These are phyloP conservation scores for Epinotia demarniana DNA, from an alignment of 2,888 invertebrate genomes.

Conservation along the genomic window DNA sequence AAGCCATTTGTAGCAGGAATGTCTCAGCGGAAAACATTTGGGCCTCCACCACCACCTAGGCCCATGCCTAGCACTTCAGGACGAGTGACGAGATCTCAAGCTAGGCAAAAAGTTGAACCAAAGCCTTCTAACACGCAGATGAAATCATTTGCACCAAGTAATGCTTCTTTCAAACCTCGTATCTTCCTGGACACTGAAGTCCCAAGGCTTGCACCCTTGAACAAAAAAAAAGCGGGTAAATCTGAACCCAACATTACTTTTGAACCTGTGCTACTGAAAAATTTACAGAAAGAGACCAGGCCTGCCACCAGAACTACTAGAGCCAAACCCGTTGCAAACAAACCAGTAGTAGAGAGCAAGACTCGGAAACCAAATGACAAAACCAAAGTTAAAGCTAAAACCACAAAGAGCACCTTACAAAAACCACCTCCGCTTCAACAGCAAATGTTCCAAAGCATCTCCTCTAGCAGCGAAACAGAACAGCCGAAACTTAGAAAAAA, in stretches of 20 bases:
- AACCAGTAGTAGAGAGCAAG: slow-evolving; percentile 34
- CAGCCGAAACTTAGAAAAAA: slow-evolving; percentile 39
- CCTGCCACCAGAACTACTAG: slow-evolving; percentile 46
- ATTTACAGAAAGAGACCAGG: slow-evolving; percentile 44
- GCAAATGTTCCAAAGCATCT: slow-evolving; percentile 47
- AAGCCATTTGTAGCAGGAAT: slow-evolving; percentile 74
- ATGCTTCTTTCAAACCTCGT: slow-evolving; percentile 82
- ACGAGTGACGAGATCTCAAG: slow-evolving; percentile 71
- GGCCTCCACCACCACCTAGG: slow-evolving; percentile 65
- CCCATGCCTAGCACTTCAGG: slow-evolving; percentile 67
- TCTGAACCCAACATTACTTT: slow-evolving; percentile 54
- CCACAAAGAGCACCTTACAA: background rate
- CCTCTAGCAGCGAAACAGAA: slow-evolving; percentile 55
- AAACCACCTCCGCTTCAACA: slow-evolving; percentile 24
- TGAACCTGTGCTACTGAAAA: slow-evolving; percentile 55
- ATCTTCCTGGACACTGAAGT: slow-evolving; percentile 58
- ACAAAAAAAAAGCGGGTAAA: slow-evolving; percentile 52
- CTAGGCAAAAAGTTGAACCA: slow-evolving; percentile 49
- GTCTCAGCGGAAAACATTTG: slow-evolving; percentile 62
- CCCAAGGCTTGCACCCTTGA: slow-evolving; percentile 55
- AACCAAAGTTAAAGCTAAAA: slow-evolving; percentile 48
- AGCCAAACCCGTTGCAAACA: slow-evolving; percentile 44
- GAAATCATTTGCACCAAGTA: slow-evolving; percentile 81
- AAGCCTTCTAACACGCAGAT: slow-evolving; percentile 37
- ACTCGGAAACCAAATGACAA: slow-evolving; percentile 28